Base-by-base conservation (phyloP, 2,888 invertebrate species). In the Lissocephala sabroskyi region DNA sequence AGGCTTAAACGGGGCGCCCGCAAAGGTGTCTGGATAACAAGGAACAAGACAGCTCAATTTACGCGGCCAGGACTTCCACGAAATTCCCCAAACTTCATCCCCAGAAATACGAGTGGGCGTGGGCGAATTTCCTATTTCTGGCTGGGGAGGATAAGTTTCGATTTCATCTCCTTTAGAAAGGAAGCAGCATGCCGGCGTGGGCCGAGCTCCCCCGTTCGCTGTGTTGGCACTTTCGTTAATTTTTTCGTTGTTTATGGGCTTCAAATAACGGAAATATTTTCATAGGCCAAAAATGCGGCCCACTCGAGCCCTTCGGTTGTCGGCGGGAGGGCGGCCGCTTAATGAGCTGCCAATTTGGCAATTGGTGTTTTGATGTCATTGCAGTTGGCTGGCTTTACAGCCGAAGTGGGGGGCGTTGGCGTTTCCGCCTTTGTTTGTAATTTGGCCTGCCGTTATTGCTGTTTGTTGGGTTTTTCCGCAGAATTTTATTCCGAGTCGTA, bases 321-420 rank as follows among this genome's bases (percentile, higher is more conserved):
- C 35, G 32, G 7, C 32, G 9, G 49, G 32, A 28, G 55, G 54
- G 52, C 45, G 49, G 41, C 44, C 50, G 52, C 47, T 55, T 62
- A 67, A 65, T 60, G 57, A 66, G 59, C 49, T 59, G 47, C 51
- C 62, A 52, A 52, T 58, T 57, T 59, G 60, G 62, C 61, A 61
- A 62, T 71, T 62, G 59, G 63, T 65, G 66, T 64, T 71, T 68
- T 59, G 52, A 71, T 71, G 68, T 64, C 63, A 66, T 39, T 62
- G 61, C 58, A 62, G 49, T 54, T 45, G 48, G 49, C 41, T 56
- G 43, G 55, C 30, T 41, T 33, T 16, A 33, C 37, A 39, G 23
- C 23, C 10, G 10, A 35, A 16, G 35, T 16, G 14, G 5, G 23
- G 23, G 23, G 23, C 7, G 23, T 23, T 5, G 4, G 23, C 7